Evolutionary conservation across 2,888 invertebrate genomes (phyloP), one percentile per base, ranked within the genome.

Genomic region (Odontothrips loti): DNA sequence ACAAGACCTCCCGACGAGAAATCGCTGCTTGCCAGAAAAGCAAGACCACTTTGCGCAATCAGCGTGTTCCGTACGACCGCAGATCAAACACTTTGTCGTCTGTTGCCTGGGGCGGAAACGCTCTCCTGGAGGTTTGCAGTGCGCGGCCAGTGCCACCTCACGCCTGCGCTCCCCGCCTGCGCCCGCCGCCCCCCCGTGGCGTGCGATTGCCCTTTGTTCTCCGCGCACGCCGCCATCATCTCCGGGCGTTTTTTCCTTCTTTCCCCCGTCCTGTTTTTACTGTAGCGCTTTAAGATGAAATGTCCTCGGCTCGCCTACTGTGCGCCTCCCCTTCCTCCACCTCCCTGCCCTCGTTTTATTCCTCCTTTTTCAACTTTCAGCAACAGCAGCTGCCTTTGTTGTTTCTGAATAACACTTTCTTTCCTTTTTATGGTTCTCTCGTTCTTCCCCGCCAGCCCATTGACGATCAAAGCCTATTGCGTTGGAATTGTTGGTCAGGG

Each of bases 391-490:
- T 43, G 34, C 58, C 58, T 58, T 58, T 58, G 58, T 58, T 58
- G 58, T 17, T 58, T 58, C 58, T 58, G 58, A 58, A 58, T 58
- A 58, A 58, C 58, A 58, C 58, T 58, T n/a, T 43, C 20, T 58
- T n/a, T 17, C 58, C 58, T 58, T 6, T 58, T 58, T 43, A 43
- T 43, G 34, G 3, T 58, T 58, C 58, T n/a, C 58, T 58, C n/a
- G 17, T 2, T n/a, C 58, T 58, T 17, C n/a, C 58, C 17, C 58
- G 58, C 12, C n/a, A 6, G 58, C 58, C 58, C 58, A 58, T 58
- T 58, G 58, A 58, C 58, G 58, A 20, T 58, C 58, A 58, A 58
- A 58, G 58, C 58, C 58, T n/a, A 58, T 58, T 58, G 58, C 58
- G 58, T 6, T n/a, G 58, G 58, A n/a, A 58, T 58, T 58, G 58